These are phyloP conservation scores for Xestobium rufovillosum DNA, from an alignment of 2,888 invertebrate genomes.

Conservation along the genomic window DNA sequence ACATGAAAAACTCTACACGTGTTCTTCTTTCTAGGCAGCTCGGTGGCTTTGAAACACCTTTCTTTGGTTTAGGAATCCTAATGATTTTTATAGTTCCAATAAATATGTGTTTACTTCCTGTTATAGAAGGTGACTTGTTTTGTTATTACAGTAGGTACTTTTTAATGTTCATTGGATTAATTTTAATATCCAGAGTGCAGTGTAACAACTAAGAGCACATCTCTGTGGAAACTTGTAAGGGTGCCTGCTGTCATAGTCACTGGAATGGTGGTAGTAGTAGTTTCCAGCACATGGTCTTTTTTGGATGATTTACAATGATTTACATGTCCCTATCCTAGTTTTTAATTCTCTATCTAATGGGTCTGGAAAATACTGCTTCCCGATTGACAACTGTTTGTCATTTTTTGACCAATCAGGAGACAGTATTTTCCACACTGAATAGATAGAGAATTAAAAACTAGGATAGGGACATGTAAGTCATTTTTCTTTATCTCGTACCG, in stretches of 20 bases:
- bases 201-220: slow-evolving; percentile 49
- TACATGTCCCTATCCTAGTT: too few species aligned
- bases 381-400: too few species aligned
- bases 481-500: too few species aligned
- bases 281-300: slow-evolving; percentile 69
- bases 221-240: slow-evolving; percentile 54
- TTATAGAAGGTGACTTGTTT: slow-evolving; percentile 49
- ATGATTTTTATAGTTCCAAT: slow-evolving; percentile 62
- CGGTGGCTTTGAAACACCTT: slow-evolving; percentile 72
- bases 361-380: too few species aligned
- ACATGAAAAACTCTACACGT: slow-evolving; percentile 19
- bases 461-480: too few species aligned
- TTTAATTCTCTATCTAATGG: too few species aligned
- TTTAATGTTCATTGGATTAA: slow-evolving; percentile 6
- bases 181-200: slow-evolving; percentile 45
- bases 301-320: too few species aligned
- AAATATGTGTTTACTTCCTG: slow-evolving; percentile 54
- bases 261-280: slow-evolving; percentile 59
- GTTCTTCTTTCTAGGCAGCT: slow-evolving; percentile 54
- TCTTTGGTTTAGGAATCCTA: slow-evolving; percentile 62
- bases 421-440: too few species aligned
- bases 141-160: not conserved
- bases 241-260: slow-evolving; percentile 64
- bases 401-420: too few species aligned
- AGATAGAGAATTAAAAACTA: too few species aligned